Evolutionary conservation across 2,888 invertebrate species (phyloP), one percentile per base, ranked within the genome.

Genomic region (Choristoneura rosaceana): DNA sequence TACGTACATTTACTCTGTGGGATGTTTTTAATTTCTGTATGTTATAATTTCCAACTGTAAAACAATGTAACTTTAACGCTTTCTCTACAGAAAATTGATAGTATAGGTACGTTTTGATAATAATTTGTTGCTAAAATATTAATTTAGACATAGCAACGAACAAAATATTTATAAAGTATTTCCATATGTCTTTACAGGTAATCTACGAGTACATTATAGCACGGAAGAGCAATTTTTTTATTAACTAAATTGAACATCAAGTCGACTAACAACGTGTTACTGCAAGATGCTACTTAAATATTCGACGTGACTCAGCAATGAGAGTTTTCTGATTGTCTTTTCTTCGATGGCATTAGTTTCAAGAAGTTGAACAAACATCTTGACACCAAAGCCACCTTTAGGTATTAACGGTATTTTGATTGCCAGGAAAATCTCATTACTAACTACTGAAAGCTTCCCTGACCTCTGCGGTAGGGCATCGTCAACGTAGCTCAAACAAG

Each of bases 361-460:
- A 15, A 52, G 14, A 15, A 52, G 8, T 17, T 9, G 8, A 52
- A 52, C 14, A 17, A 17, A 9, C 0, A 2, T 43, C 43, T 43
- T 17, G 3, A 52, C 17, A 17, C 52, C 15, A 52, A 52, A 15
- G 9, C 8, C 9, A 9, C 7, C 17, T 38, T 38, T 52, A 17
- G 8, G 52, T 52, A 17, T 15, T 52, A 52, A 17, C 9, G 8
- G 7, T 52, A 52, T 8, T 52, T 9, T 9, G 9, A 52, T 9
- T 52, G 17, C 15, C 17, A 52, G 52, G 52, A 52, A 55, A 55
- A 25, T 10, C 55, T 25, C 17, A 67, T 62, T 33, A 62, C 62
- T 43, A 38, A 62, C 58, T 55, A 67, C 67, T 45, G 52, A 43
- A 71, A 71, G 71, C 71, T 55, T 45, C 47, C 5, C 33, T 25